A percentile compares a stretch with the other conserved stretches of the same genome.
These are phyloP conservation scores for Orthonyx spaldingii DNA, from an alignment of 2,113 vertebrate genomes.

Conservation along the genomic window DNA sequence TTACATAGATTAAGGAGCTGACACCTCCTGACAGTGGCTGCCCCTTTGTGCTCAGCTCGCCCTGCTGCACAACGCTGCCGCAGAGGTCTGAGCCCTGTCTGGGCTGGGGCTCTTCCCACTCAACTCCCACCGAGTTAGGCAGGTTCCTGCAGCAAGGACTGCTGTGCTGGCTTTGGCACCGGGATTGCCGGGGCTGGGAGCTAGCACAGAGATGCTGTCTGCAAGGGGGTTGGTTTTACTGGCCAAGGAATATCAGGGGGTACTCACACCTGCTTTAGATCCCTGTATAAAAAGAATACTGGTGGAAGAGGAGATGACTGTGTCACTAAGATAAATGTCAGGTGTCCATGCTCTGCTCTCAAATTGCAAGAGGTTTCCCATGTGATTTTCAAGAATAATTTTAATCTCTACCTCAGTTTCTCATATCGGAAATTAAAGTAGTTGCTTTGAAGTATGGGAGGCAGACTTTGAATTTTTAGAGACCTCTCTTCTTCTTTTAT, in stretches of 20 bases:
- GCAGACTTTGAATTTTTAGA: not conserved
- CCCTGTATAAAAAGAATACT: not conserved
- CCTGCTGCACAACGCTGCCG: not conserved
- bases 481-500: not conserved
- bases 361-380: not conserved
- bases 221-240: not conserved
- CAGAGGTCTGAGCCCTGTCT: not conserved
- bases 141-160: not conserved
- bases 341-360: not conserved
- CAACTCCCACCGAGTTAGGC: not conserved
- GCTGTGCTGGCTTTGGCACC: fast-evolving
- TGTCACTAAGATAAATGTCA: not conserved
- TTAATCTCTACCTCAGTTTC: not conserved
- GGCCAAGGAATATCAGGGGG: not conserved
- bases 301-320: not conserved
- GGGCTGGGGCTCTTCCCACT: not conserved
- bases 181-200: not conserved
- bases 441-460: not conserved
- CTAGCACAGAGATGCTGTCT: not conserved
- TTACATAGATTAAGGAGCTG: conserved; percentile 13
- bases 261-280: not conserved
- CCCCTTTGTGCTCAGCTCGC: not conserved
- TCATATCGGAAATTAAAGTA: not conserved
- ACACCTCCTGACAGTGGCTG: not conserved
- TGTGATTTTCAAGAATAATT: not conserved